These are phyloP conservation scores for Hypomecis punctinalis DNA, from an alignment of 2,888 invertebrate species.

Conservation along the genomic window DNA sequence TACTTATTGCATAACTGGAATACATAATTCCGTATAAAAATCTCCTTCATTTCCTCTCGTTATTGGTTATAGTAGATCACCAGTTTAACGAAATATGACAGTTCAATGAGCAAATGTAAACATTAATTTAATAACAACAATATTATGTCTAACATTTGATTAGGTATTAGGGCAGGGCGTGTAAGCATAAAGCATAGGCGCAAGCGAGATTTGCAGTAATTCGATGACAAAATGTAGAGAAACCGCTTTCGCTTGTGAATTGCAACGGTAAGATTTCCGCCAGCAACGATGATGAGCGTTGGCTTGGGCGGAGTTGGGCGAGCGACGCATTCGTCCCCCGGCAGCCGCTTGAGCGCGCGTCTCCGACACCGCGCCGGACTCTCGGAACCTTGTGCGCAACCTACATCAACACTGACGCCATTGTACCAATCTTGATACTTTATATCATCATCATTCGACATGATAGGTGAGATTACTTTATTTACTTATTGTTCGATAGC, in stretches of 20 bases:
- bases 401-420: slow-evolving; percentile 81
- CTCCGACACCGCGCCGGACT: slow-evolving; percentile 49
- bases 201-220: background rate
- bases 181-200: background rate
- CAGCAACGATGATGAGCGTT: slow-evolving; percentile 23
- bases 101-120: background rate
- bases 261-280: slow-evolving; percentile 2
- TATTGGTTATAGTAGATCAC: too few species aligned
- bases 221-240: background rate
- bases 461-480: slow-evolving; percentile 75
- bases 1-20: too few species aligned
- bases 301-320: slow-evolving; percentile 39
- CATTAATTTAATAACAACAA: background rate
- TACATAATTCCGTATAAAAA: too few species aligned
- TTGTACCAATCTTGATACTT: slow-evolving; percentile 63
- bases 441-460: slow-evolving; percentile 61
- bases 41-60: too few species aligned
- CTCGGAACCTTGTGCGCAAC: slow-evolving; percentile 69
- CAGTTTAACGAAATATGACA: too few species aligned
- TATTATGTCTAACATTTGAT: background rate
- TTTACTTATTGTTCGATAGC: slow-evolving; percentile 18
- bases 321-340: slow-evolving; percentile 72
- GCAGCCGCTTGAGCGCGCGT: slow-evolving; percentile 70
- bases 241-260: slow-evolving; percentile 6
- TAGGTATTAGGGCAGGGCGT: background rate